Conservation (phyloP, 1,140 invertebrate genomes). For the Chionoecetes opilio region DNA sequence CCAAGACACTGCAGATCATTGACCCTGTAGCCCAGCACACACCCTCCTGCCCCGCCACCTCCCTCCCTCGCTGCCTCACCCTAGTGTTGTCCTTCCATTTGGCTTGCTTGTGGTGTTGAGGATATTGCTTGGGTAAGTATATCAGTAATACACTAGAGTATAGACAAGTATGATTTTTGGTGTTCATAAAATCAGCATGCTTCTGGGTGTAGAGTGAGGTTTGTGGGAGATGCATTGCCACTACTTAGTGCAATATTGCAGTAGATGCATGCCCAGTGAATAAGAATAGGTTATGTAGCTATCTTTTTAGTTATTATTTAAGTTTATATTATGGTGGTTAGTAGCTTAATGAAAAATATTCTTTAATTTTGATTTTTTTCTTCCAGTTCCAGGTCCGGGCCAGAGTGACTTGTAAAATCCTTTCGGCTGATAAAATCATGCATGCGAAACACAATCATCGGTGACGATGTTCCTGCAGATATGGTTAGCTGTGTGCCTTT, state of each 20-base stretch:
- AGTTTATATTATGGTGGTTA: neutral
- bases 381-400: conserved; percentile 65
- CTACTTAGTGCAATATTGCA: neutral
- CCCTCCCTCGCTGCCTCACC: conserved; percentile 33
- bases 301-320: neutral
- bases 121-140: conserved; percentile 57
- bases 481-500: neutral
- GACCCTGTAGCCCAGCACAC: neutral
- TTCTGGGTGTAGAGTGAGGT: conserved; percentile 12
- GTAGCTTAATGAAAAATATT: neutral
- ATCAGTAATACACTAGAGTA: too few species aligned
- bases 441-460: neutral
- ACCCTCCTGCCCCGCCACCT: conserved; percentile 12
- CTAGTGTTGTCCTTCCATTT: conserved; percentile 59
- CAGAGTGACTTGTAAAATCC: conserved; percentile 65
- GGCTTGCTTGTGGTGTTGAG: conserved; percentile 71
- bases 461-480: neutral
- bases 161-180: conserved; percentile 45
- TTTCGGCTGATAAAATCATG: neutral
- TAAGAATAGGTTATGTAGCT: conserved; percentile 32
- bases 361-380: conserved; percentile 37
- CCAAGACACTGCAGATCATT: neutral
- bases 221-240: conserved; percentile 1
- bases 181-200: conserved; percentile 35
- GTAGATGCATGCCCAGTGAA: conserved; percentile 53